Conservation (phyloP, 2,888 invertebrate genomes). For the Sphecodes monilicornis region DNA sequence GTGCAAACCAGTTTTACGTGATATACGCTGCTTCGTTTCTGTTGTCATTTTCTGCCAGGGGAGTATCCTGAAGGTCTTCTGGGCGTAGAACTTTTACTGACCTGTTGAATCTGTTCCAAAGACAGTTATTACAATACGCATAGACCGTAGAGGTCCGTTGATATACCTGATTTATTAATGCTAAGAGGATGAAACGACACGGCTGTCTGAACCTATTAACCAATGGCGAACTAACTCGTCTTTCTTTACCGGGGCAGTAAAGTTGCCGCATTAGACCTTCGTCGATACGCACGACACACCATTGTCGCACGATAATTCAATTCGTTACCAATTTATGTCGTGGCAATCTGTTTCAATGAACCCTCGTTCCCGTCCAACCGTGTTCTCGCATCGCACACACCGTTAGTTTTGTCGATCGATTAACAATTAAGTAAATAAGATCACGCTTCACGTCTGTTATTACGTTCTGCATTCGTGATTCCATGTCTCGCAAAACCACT, state of each 20-base stretch:
- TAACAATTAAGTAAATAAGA: conserved; percentile 16
- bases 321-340: conserved; percentile 23
- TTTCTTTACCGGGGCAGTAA: neutral
- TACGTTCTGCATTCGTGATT: conserved; percentile 20
- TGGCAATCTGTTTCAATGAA: conserved; percentile 17
- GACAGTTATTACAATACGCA: conserved; percentile 39
- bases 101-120: conserved; percentile 46
- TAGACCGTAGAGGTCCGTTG: conserved; percentile 8
- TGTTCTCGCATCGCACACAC: conserved; percentile 17
- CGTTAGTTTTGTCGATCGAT: neutral
- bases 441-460: conserved; percentile 22
- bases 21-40: conserved; percentile 48
- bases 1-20: conserved; percentile 28
- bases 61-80: conserved; percentile 49
- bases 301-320: conserved; percentile 9
- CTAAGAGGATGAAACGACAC: neutral
- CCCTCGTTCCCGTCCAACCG: conserved; percentile 13
- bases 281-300: conserved; percentile 2
- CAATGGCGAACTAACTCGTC: neutral
- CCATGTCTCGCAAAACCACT: neutral
- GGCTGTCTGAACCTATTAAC: neutral
- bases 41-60: conserved; percentile 40
- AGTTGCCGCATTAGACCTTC: conserved; percentile 10
- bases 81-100: conserved; percentile 44
- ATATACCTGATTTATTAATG: conserved; percentile 18